Conservation (phyloP, 2,113 vertebrate species). For the Mola mola region DNA sequence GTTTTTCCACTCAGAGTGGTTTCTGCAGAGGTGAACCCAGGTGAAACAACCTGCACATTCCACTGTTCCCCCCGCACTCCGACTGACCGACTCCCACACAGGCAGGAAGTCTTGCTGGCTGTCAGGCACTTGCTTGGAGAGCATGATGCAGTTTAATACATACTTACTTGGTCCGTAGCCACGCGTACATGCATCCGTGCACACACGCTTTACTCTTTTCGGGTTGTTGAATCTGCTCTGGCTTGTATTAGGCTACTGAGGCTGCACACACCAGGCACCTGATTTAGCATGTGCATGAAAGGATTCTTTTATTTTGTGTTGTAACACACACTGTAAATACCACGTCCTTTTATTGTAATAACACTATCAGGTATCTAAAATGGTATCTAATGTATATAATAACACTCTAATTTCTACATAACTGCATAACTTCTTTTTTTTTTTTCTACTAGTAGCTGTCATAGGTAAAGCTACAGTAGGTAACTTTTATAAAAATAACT, state of each 20-base stretch:
- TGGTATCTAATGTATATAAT: too few relatives aligned
- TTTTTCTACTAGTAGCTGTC: too few relatives aligned
- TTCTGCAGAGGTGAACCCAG: constrained; percentile 60
- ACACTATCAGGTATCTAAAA: too few relatives aligned
- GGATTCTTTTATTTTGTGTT: background rate
- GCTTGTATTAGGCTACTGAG: constrained; percentile 1
- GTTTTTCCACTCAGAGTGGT: constrained; percentile 46
- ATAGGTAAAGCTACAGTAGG: too few relatives aligned
- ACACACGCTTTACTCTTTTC: too few relatives aligned
- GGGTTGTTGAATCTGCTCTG: constrained; percentile 7
- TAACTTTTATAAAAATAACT: too few relatives aligned
- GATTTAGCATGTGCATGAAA: constrained; percentile 27
- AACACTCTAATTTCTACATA: too few relatives aligned
- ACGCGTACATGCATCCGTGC: background rate
- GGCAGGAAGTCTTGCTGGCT: constrained; percentile 21
- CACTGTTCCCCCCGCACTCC: constrained; percentile 16
- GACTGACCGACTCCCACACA: constrained; percentile 28
- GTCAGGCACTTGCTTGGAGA: constrained; percentile 12
- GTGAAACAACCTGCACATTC: constrained; percentile 37
- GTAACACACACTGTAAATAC: background rate
- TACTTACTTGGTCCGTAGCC: rapidly evolving
- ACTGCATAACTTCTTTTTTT: too few relatives aligned
- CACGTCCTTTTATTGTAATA: background rate
- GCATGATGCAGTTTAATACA: background rate
- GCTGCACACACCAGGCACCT: constrained; percentile 40